Conservation (phyloP, 2,797 vertebrate species). For the Mus caroli region DNA sequence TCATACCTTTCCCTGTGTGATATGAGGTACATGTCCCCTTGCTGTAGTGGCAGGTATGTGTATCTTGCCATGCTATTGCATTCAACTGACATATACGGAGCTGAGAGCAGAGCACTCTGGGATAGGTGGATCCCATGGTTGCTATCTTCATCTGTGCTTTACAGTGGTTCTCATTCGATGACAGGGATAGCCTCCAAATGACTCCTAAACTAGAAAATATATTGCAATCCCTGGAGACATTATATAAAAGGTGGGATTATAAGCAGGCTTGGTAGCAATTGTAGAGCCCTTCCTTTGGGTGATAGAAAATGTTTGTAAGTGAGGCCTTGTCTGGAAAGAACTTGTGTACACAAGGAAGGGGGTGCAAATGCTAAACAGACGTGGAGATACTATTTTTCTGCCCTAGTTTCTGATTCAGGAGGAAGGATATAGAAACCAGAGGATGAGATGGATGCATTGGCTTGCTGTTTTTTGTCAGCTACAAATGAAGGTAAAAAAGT, state of each 20-base stretch:
- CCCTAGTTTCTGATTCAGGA: too few relatives aligned
- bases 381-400: neutral
- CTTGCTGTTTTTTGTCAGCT: neutral
- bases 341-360: neutral
- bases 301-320: neutral
- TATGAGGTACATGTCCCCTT: neutral
- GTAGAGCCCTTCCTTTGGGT: neutral
- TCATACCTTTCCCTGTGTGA: neutral
- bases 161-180: neutral
- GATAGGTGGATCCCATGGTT: too few relatives aligned
- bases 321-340: neutral
- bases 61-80: neutral
- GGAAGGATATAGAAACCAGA: neutral
- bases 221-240: neutral
- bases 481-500: neutral
- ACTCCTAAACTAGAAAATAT: neutral
- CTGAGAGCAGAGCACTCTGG: neutral
- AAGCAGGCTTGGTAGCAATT: neutral
- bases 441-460: neutral
- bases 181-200: neutral
- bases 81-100: too few relatives aligned
- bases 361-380: neutral
- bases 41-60: neutral
- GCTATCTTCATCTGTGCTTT: neutral
- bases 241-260: neutral